These are phyloP conservation scores for Dreissena polymorpha DNA, from an alignment of 1,140 invertebrate genomes.

Conservation along the genomic window DNA sequence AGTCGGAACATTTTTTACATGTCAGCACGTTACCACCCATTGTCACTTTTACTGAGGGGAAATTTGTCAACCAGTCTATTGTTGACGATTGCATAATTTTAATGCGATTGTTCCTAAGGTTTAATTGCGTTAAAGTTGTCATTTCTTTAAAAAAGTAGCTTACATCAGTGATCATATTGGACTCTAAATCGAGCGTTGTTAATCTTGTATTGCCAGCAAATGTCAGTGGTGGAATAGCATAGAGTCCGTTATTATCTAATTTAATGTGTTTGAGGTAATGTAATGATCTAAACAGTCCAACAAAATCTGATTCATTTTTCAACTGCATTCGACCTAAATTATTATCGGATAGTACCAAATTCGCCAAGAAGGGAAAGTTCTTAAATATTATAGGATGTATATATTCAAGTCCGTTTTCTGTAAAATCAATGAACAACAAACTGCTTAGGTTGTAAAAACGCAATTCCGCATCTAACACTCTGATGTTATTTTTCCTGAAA, in stretches of 20 bases:
- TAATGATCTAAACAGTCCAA: neutral
- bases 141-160: neutral
- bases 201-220: neutral
- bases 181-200: neutral
- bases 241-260: neutral
- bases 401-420: conserved; percentile 15
- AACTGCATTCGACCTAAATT: neutral
- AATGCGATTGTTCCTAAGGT: too few species aligned
- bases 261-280: neutral
- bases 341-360: conserved; percentile 1
- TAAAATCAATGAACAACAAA: neutral
- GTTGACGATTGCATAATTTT: too few species aligned
- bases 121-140: too few species aligned
- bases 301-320: neutral
- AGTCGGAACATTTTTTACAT: too few species aligned
- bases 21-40: too few species aligned
- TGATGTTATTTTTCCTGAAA: neutral
- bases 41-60: too few species aligned
- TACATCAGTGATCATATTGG: neutral
- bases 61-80: too few species aligned
- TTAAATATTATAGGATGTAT: conserved; percentile 1
- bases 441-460: neutral
- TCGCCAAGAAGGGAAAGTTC: neutral
- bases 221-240: neutral
- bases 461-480: neutral